Percentiles rank a stretch among this genome's conserved stretches.
These are phyloP conservation scores for Noctuana brunneofusca DNA, from an alignment of 2,888 invertebrate species.

Conservation along the genomic window DNA sequence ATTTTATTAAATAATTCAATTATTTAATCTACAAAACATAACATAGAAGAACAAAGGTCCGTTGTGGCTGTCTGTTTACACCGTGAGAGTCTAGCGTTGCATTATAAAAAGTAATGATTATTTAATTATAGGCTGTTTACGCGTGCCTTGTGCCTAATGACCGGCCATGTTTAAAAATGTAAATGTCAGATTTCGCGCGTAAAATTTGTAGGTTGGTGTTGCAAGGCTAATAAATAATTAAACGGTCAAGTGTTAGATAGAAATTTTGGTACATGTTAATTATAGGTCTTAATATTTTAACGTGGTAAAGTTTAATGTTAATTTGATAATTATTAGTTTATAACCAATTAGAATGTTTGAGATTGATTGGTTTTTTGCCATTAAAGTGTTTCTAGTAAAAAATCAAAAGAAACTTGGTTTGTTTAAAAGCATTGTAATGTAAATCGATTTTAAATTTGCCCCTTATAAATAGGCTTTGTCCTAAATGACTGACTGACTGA, in stretches of 20 bases:
- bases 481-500: no score
- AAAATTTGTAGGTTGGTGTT: conserved; percentile 19
- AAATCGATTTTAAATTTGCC: no score
- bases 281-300: neutral
- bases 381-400: no score
- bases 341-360: neutral
- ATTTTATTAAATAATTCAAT: conserved; percentile 30
- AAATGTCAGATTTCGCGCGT: conserved; percentile 33
- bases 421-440: no score
- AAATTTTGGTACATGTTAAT: neutral
- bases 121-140: conserved; percentile 39
- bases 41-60: conserved; percentile 24
- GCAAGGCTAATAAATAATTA: conserved; percentile 9
- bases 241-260: neutral
- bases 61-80: conserved; percentile 22
- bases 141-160: conserved; percentile 32
- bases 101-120: conserved; percentile 39
- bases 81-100: conserved; percentile 30
- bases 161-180: conserved; percentile 29
- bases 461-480: no score
- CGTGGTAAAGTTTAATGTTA: no score
- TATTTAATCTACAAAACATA: conserved; percentile 31
- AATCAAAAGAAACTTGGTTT: no score
- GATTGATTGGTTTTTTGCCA: neutral
- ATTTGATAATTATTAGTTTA: neutral